A percentile compares a stretch with the other conserved stretches of the same genome.
These are phyloP conservation scores for Empidonax traillii DNA, from an alignment of 2,113 vertebrate genomes.

Conservation along the genomic window DNA sequence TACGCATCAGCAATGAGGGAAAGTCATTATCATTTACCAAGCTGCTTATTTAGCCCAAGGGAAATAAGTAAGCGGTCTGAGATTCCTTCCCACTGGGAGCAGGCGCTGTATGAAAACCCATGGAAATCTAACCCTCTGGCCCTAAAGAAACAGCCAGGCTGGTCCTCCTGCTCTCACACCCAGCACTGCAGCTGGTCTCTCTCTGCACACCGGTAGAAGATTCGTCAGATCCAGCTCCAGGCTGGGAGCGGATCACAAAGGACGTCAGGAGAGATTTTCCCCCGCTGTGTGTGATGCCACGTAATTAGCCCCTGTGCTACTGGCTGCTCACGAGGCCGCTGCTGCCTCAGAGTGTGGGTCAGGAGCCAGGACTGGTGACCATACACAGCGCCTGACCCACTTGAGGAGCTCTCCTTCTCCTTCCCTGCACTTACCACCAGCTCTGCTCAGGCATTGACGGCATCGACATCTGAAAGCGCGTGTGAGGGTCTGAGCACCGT, in stretches of 20 bases:
- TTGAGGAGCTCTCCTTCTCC: neutral
- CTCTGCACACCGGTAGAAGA: neutral
- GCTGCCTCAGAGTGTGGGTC: neutral
- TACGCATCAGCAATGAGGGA: neutral
- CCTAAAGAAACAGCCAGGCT: neutral
- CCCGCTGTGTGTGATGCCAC: accelerated
- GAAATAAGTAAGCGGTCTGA: neutral
- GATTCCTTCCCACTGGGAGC: accelerated
- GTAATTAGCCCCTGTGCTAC: neutral
- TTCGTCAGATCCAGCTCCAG: accelerated
- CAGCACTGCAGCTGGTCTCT: neutral
- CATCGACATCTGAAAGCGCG: accelerated
- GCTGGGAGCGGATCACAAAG: neutral
- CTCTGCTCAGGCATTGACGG: accelerated
- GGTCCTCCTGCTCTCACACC: neutral
- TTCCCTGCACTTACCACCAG: accelerated
- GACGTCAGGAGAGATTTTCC: neutral
- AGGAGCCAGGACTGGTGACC: neutral
- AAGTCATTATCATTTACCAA: neutral
- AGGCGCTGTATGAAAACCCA: accelerated
- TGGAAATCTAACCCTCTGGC: accelerated
- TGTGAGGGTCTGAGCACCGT: neutral
- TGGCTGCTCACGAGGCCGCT: neutral
- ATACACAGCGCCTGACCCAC: neutral
- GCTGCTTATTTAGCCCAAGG: neutral